These are phyloP conservation scores for Rhinatrema bivittatum DNA, from an alignment of 2,797 vertebrate genomes.

Conservation along the genomic window DNA sequence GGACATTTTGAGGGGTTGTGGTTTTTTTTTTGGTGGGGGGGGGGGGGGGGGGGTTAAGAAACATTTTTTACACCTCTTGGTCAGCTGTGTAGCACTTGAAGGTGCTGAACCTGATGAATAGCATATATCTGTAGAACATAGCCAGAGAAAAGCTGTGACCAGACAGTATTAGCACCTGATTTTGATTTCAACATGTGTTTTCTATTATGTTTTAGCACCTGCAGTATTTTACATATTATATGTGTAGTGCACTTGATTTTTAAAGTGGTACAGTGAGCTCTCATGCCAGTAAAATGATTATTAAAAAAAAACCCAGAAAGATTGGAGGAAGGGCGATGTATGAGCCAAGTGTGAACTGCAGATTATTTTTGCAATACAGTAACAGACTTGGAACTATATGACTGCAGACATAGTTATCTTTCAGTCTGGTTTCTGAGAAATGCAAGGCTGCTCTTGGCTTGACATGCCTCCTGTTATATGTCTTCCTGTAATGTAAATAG, in stretches of 20 bases:
- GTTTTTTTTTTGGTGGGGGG: too few species aligned
- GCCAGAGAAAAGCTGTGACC: too few species aligned
- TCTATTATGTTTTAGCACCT: not conserved
- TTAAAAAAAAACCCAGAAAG: too few species aligned
- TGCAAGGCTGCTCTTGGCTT: constrained; percentile 20
- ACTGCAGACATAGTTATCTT: constrained; percentile 16
- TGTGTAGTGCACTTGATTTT: constrained; percentile 27
- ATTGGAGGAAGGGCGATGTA: constrained; percentile 15
- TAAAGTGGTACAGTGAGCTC: constrained; percentile 13
- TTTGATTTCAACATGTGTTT: too few species aligned
- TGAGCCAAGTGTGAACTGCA: constrained; percentile 32
- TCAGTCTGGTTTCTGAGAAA: constrained; percentile 12
- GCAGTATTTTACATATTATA: constrained; percentile 21
- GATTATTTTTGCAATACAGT: not conserved
- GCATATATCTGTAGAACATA: too few species aligned
- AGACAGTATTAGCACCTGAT: too few species aligned
- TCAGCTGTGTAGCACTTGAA: too few species aligned
- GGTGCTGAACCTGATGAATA: too few species aligned
- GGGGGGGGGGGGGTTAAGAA: too few species aligned
- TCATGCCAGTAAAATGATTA: constrained; percentile 11
- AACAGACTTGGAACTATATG: not conserved
- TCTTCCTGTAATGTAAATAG: constrained; percentile 23
- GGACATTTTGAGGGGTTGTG: too few species aligned
- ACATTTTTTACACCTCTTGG: too few species aligned
- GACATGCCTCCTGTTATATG: constrained; percentile 27